Conservation (phyloP, 2,797 vertebrate genomes). For the Hozukius guyotensis region DNA sequence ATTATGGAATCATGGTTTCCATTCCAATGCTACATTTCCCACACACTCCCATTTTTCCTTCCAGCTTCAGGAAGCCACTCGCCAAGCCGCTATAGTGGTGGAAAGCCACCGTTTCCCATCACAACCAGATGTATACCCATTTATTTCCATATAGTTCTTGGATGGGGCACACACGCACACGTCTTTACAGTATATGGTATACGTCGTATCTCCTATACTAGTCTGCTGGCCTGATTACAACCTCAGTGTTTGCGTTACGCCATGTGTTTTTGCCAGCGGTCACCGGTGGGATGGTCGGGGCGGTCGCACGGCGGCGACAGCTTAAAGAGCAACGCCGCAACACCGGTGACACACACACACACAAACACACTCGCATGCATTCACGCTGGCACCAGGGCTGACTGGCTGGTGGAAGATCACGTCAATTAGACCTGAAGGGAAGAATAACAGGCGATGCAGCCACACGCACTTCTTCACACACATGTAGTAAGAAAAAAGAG, state of each 20-base stretch:
- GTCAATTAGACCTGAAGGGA: conserved; percentile 57
- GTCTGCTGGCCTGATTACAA: conserved; percentile 54
- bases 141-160: conserved; percentile 60
- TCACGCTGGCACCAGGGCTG: conserved; percentile 24
- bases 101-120: conserved; percentile 75
- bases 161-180: background rate
- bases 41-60: conserved; percentile 71
- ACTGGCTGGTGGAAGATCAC: conserved; percentile 40
- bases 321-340: conserved; percentile 37
- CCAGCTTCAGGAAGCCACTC: conserved; percentile 41
- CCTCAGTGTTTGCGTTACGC: conserved; percentile 64
- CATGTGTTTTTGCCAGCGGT: conserved; percentile 40
- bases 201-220: conserved; percentile 11
- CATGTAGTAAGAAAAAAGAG: background rate
- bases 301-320: conserved; percentile 19
- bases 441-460: conserved; percentile 41
- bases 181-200: conserved; percentile 5
- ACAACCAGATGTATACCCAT: conserved; percentile 63
- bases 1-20: conserved; percentile 56
- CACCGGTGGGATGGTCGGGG: background rate
- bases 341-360: conserved; percentile 17
- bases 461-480: background rate
- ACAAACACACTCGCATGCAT: background rate
- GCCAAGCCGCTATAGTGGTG: conserved; percentile 55
- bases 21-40: conserved; percentile 53